Base-by-base conservation (phyloP, 2,888 invertebrate species). In the Phlogophora meticulosa region DNA sequence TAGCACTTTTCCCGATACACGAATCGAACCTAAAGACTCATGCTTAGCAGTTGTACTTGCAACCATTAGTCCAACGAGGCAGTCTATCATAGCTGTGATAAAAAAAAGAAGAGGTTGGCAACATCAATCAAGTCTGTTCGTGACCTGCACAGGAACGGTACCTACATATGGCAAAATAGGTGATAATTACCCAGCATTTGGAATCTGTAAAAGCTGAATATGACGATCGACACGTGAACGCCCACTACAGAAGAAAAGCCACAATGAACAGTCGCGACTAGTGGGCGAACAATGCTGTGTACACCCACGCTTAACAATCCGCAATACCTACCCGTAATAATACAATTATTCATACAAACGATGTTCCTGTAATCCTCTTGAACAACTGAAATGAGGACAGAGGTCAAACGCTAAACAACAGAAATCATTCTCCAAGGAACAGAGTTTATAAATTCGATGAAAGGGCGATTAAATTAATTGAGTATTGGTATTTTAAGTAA, bases 391-490 rank as follows among this genome's bases (percentile, higher is more conserved):
- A 45, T 45, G n/a, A 11, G 22, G 49, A 5, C 32, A 51, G 28
- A 73, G 48, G 24, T 53, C 48, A 45, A 10, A 57, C 22, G 7
- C 13, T 24, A 13, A 17, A n/a, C n/a, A 45, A 56, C 36, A 22
- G 58, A 11, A 57, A 45, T 52, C 40, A 28, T 65, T 56, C 38
- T 28, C 32, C 15, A 45, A 13, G 36, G 20, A 40, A 40, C 40
- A 11, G 38, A 40, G 22, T 66, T 57, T 40, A 57, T 52, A 28
- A 53, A 15, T 65, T 57, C 45, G 40, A 22, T 56, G 66, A 66
- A 73, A 34, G 43, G 34, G 36, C 51, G 24, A 72, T 72, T 73
- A 42, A 56, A 63, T 66, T 48, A 72, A 72, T 57, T 48, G 34
- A 55, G 40, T 55, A 69, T 42, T 60, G 59, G 36, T 60, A 51